A percentile compares a stretch with the other conserved stretches of the same genome.
Evolutionary conservation across 2,888 invertebrate species (phyloP).

Genomic region (Sminthurinus aureus): DNA sequence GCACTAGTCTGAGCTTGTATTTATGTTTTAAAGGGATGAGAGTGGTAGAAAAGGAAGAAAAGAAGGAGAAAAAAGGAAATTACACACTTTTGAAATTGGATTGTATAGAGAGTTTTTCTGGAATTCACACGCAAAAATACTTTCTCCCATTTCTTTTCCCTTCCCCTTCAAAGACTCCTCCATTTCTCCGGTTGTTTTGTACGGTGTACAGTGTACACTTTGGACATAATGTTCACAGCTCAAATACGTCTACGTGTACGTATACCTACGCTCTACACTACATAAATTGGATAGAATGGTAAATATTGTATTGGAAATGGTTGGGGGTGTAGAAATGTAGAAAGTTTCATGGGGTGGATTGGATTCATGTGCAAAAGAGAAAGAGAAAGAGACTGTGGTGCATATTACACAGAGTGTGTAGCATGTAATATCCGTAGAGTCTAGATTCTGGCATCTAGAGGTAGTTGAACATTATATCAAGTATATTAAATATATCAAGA

Average conservation of each 20-base stretch:
- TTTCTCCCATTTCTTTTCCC: constrained; percentile 21
- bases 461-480: neutral
- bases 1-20: too few species aligned
- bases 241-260: neutral
- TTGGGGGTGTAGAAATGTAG: neutral
- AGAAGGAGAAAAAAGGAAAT: neutral
- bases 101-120: constrained; percentile 3
- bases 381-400: neutral
- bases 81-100: neutral
- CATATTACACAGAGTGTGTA: too few species aligned
- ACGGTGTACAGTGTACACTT: neutral
- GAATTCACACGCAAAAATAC: constrained; percentile 47
- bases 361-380: neutral
- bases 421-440: too few species aligned
- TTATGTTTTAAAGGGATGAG: neutral
- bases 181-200: neutral
- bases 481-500: too few species aligned
- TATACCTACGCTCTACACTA: neutral
- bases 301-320: neutral
- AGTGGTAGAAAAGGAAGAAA: neutral
- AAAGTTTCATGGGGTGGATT: neutral
- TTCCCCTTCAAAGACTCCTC: neutral
- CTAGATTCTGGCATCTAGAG: too few species aligned
- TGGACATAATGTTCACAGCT: neutral
- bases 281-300: neutral